Percentiles rank a stretch among this genome's conserved stretches.
Evolutionary conservation across 2,888 invertebrate genomes (phyloP).

Genomic region (Aporophyla nigra): DNA sequence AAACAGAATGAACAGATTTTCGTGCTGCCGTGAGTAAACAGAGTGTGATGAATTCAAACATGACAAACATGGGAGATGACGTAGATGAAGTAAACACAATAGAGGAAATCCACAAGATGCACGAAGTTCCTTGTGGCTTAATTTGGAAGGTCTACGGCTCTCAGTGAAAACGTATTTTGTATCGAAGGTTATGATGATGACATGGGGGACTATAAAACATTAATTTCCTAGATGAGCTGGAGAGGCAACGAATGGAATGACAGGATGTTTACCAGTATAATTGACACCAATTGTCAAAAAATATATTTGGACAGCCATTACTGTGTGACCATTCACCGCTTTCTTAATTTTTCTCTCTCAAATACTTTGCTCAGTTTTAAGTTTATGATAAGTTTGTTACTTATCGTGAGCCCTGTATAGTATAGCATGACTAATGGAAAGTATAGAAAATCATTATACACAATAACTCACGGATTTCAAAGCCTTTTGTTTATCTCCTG

Average conservation of each 20-base stretch:
- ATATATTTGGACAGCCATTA: not conserved
- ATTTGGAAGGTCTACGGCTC: not conserved
- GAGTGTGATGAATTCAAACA: not conserved
- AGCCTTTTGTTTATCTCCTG: constrained; percentile 94
- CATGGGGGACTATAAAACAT: not conserved
- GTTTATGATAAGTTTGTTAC: not conserved
- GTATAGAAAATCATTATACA: not conserved
- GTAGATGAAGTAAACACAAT: not conserved
- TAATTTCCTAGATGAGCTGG: not conserved
- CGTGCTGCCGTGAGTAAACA: not conserved
- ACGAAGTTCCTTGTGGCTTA: not conserved
- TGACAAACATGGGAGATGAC: not conserved
- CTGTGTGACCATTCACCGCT: not conserved
- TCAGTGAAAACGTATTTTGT: not conserved
- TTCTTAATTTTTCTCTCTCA: no score
- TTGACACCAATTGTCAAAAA: not conserved
- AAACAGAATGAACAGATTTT: not conserved
- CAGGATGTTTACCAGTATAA: no score
- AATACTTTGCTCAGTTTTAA: not conserved
- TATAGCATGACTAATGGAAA: not conserved
- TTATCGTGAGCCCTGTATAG: not conserved
- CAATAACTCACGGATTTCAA: constrained; percentile 92
- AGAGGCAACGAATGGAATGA: no score
- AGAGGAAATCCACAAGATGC: not conserved
- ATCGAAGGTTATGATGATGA: not conserved